Percentiles rank a stretch among this genome's conserved stretches.
phyloP scores from a whole-genome alignment of 1,140 invertebrate genomes.

The Diorhabda carinulata region DNA sequence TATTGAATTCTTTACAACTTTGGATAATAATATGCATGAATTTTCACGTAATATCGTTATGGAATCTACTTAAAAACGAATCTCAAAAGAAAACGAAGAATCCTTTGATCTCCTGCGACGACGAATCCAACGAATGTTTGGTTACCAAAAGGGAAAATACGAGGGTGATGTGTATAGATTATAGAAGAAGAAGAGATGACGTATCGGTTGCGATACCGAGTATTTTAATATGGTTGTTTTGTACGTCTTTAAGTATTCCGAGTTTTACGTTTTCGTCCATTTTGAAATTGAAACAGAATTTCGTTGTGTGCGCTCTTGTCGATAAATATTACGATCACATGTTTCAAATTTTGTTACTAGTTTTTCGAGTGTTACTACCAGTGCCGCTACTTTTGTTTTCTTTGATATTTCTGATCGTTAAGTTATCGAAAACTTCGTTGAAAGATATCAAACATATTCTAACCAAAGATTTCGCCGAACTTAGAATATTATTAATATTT shows the following conservation, averaged over 20 bases:
- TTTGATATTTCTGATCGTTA: constrained; percentile 35
- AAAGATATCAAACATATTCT: constrained; percentile 35
- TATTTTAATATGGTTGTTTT: constrained; percentile 54
- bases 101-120: constrained; percentile 44
- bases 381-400: constrained; percentile 33
- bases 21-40: constrained; percentile 53
- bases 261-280: constrained; percentile 47
- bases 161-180: constrained; percentile 50
- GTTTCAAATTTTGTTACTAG: constrained; percentile 35
- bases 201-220: constrained; percentile 51
- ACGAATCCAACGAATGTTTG: constrained; percentile 52
- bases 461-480: constrained; percentile 35
- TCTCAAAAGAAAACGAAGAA: constrained; percentile 44
- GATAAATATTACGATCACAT: constrained; percentile 35
- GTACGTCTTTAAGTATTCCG: constrained; percentile 54
- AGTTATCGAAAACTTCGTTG: constrained; percentile 29
- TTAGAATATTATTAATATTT: constrained; percentile 35
- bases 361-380: constrained; percentile 39
- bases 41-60: constrained; percentile 53
- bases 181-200: constrained; percentile 44
- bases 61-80: constrained; percentile 47
- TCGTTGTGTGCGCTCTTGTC: constrained; percentile 38
- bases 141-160: constrained; percentile 44
- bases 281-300: constrained; percentile 33
- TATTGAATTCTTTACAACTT: constrained; percentile 51